phyloP scores from a whole-genome alignment of 2,888 invertebrate genomes.

The Rhagium mordax region DNA sequence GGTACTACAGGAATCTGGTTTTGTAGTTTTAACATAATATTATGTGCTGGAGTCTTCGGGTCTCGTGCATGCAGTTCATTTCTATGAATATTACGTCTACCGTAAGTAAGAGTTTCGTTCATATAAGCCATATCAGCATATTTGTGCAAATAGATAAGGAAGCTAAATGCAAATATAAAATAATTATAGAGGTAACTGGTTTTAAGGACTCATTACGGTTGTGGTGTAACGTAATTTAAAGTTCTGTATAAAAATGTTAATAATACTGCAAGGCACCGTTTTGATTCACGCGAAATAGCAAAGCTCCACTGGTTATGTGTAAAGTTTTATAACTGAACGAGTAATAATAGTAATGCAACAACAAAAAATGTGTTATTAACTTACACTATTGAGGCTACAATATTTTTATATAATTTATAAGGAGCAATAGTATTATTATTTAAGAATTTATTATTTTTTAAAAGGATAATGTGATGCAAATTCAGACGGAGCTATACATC shows the following conservation, averaged over 20 bases:
- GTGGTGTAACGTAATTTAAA: conserved; percentile 42
- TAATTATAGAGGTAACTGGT: conserved; percentile 34
- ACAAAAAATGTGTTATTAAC: conserved; percentile 18
- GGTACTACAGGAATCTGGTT: too few relatives aligned
- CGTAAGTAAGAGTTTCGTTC: background rate
- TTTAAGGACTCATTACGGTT: conserved; percentile 39
- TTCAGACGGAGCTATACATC: background rate
- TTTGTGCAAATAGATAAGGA: conserved; percentile 17
- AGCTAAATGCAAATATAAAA: conserved; percentile 30
- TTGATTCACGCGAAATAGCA: conserved; percentile 56
- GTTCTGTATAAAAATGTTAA: conserved; percentile 56
- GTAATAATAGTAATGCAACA: conserved; percentile 3
- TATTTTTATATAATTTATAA: background rate
- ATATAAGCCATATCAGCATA: background rate
- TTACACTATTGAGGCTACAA: background rate
- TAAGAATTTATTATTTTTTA: conserved; percentile 9
- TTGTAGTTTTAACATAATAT: background rate
- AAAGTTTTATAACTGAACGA: conserved; percentile 41
- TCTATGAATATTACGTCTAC: background rate
- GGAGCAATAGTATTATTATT: background rate
- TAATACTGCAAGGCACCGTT: conserved; percentile 50
- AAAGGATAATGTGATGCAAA: background rate
- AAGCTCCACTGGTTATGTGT: conserved; percentile 44
- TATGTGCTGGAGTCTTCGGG: too few relatives aligned
- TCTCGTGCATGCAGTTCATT: background rate